Percentiles rank a stretch among this genome's conserved stretches.
Conservation (phyloP, 2,797 vertebrate species). For the Thamnophis elegans region DNA sequence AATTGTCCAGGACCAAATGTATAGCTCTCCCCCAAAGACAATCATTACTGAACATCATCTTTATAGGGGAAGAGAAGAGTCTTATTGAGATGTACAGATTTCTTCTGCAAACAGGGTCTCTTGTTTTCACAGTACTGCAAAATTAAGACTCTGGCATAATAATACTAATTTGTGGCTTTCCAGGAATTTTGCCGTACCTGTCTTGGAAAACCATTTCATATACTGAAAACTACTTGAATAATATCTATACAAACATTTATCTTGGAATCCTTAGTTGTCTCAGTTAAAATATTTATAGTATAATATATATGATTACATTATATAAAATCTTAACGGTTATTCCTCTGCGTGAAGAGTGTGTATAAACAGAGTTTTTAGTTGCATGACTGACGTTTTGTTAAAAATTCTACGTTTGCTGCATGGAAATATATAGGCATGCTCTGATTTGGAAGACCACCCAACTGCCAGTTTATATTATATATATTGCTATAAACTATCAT, state of each 20-base stretch:
- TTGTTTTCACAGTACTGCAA: background rate
- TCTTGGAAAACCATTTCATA: background rate
- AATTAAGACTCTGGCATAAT: background rate
- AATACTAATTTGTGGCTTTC: background rate
- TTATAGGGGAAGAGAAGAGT: background rate
- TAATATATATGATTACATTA: no score
- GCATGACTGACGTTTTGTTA: background rate
- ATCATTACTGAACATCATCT: background rate
- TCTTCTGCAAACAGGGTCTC: background rate
- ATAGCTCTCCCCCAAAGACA: background rate
- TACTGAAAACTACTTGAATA: background rate
- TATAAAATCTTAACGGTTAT: background rate
- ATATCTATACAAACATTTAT: background rate
- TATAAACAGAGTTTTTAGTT: background rate
- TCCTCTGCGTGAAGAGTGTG: background rate
- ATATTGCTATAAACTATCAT: background rate
- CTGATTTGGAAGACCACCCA: background rate
- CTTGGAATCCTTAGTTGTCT: background rate
- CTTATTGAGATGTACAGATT: background rate
- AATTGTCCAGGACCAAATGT: background rate
- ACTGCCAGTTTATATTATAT: background rate
- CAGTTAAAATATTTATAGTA: background rate
- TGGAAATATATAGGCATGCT: background rate
- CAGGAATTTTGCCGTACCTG: background rate
- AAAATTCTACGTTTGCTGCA: background rate